Evolutionary conservation across 2,113 vertebrate species (phyloP).

Genomic region (Daboia siamensis): DNA sequence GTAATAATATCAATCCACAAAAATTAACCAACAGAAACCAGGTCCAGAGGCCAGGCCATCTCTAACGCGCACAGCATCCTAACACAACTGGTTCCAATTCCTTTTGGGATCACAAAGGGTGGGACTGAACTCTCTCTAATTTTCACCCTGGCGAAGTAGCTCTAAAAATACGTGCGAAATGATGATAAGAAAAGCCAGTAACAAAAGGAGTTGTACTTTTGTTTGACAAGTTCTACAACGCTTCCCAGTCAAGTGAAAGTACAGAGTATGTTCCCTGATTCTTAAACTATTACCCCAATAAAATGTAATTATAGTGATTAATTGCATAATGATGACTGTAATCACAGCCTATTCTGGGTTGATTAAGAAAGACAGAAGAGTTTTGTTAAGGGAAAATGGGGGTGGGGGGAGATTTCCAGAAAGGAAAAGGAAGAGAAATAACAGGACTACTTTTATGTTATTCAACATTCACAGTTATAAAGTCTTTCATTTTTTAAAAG

Average conservation of each 20-base stretch:
- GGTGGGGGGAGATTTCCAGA: slow-evolving; percentile 36
- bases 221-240: slow-evolving; percentile 62
- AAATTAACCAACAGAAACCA: not conserved
- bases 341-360: slow-evolving; percentile 69
- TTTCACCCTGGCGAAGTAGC: not conserved
- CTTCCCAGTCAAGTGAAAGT: slow-evolving; percentile 60
- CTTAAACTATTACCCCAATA: slow-evolving; percentile 67
- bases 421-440: not conserved
- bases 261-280: slow-evolving; percentile 64
- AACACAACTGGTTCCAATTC: not conserved
- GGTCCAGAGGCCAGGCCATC: not conserved
- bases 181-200: slow-evolving; percentile 49
- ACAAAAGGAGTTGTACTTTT: slow-evolving; percentile 41
- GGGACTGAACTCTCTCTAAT: not conserved
- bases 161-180: not conserved
- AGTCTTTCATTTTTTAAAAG: slow-evolving; percentile 33
- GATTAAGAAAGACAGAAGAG: slow-evolving; percentile 70
- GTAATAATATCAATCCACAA: not conserved
- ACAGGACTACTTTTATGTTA: slow-evolving; percentile 56
- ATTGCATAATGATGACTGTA: slow-evolving; percentile 71
- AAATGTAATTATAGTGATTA: slow-evolving; percentile 73
- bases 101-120: not conserved
- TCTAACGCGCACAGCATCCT: not conserved
- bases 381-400: slow-evolving; percentile 7
- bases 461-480: slow-evolving; percentile 38